Conservation (phyloP, 2,888 invertebrate genomes). For the Brassicogethes aeneus region DNA sequence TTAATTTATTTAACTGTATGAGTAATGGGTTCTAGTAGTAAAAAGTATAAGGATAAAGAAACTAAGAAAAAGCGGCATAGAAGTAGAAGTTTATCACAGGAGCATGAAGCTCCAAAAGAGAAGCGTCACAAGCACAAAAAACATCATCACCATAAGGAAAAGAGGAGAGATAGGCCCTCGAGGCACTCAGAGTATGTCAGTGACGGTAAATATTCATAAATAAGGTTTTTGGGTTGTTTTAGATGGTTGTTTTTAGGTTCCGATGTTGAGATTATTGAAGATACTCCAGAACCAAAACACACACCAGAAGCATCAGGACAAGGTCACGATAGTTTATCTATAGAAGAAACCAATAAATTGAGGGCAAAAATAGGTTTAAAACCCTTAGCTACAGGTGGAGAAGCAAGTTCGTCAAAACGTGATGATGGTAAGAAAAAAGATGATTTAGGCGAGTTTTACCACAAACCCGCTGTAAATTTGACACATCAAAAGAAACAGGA, state of each 20-base stretch:
- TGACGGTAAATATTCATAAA: conserved; percentile 45
- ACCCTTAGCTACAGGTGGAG: conserved; percentile 63
- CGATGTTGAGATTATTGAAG: conserved; percentile 33
- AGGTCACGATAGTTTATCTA: conserved; percentile 55
- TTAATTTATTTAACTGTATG: conserved; percentile 14
- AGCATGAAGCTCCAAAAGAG: conserved; percentile 42
- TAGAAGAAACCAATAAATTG: conserved; percentile 80
- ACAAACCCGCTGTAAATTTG: conserved; percentile 74
- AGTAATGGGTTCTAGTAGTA: conserved; percentile 60
- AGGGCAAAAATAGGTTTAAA: conserved; percentile 90
- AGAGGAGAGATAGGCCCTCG: conserved; percentile 32
- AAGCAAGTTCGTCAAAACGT: conserved; percentile 40
- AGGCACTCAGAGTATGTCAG: conserved; percentile 40
- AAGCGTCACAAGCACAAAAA: conserved; percentile 48
- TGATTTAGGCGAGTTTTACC: conserved; percentile 72
- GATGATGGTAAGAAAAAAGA: conserved; percentile 46
- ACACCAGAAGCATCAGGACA: conserved; percentile 34
- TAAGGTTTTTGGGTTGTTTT: not conserved
- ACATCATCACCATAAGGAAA: conserved; percentile 40
- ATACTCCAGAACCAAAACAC: conserved; percentile 22
- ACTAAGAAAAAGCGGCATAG: conserved; percentile 62
- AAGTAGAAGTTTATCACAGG: conserved; percentile 46
- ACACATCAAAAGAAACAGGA: conserved; percentile 66
- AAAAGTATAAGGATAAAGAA: conserved; percentile 55
- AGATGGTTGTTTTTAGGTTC: conserved; percentile 24